These are phyloP conservation scores for Ceratotherium simum DNA, from an alignment of 2,113 vertebrate genomes.

Conservation along the genomic window DNA sequence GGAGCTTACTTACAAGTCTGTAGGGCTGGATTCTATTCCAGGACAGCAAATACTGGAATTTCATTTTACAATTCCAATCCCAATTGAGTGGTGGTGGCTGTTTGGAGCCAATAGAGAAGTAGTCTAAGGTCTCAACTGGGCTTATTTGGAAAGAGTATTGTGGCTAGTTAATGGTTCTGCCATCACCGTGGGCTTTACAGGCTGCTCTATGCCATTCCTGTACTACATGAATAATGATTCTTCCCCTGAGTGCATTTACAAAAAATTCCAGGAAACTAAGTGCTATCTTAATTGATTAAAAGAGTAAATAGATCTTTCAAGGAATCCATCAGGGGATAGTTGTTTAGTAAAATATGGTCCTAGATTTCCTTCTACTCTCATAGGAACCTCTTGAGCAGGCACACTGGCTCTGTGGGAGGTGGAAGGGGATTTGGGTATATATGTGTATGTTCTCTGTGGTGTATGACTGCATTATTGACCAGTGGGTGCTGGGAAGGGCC, in stretches of 20 bases:
- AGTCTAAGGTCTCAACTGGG: background rate
- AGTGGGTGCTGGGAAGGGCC: background rate
- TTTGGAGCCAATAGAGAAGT: background rate
- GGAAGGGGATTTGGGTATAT: background rate
- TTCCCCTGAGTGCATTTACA: background rate
- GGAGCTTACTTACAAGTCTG: background rate
- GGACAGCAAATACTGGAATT: background rate
- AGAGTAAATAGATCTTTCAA: constrained; percentile 1
- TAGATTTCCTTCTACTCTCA: background rate
- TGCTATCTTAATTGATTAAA: background rate
- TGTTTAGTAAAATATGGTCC: background rate
- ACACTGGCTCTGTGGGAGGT: background rate
- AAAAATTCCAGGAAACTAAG: background rate
- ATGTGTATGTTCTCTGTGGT: background rate
- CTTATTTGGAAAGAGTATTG: background rate
- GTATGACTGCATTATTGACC: background rate
- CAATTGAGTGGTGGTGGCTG: background rate
- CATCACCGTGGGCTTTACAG: background rate
- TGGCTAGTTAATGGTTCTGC: background rate
- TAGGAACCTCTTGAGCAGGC: background rate
- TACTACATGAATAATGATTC: background rate
- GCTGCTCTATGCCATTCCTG: background rate
- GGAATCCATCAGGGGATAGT: background rate
- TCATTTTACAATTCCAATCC: background rate
- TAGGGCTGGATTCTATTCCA: background rate